These are phyloP conservation scores for Drosophila barbarae DNA, from an alignment of 2,888 invertebrate species.

Conservation along the genomic window DNA sequence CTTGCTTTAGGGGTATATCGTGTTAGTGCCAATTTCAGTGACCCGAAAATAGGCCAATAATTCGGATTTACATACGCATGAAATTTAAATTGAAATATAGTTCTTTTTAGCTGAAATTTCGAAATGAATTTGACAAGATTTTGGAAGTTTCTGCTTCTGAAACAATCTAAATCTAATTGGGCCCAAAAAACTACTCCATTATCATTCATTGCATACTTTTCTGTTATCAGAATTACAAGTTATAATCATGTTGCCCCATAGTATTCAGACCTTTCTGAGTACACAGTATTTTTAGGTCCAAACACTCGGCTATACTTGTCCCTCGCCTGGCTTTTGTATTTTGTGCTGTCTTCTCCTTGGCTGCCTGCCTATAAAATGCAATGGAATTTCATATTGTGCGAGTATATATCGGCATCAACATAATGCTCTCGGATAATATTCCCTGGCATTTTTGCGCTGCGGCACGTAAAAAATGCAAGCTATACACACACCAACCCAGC, in stretches of 20 bases:
- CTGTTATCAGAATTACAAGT: no score
- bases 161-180: no score
- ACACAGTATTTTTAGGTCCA: neutral
- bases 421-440: conserved; percentile 64
- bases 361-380: conserved; percentile 64
- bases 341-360: conserved; percentile 15
- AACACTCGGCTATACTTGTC: neutral
- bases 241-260: neutral
- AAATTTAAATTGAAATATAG: no score
- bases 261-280: neutral
- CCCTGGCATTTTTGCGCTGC: conserved; percentile 61
- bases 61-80: no score
- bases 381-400: conserved; percentile 67
- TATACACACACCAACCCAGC: conserved; percentile 19
- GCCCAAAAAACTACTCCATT: no score
- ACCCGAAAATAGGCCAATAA: neutral
- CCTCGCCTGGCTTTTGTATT: conserved; percentile 18
- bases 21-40: neutral
- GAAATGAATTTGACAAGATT: neutral
- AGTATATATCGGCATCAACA: conserved; percentile 50
- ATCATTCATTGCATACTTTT: no score
- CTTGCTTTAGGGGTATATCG: neutral
- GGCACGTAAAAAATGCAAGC: conserved; percentile 69
- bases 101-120: neutral
- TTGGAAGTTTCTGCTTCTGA: neutral